Evolutionary conservation across 2,888 invertebrate genomes (phyloP), one percentile per base, ranked within the genome.

Genomic region (Clunio marinus): DNA sequence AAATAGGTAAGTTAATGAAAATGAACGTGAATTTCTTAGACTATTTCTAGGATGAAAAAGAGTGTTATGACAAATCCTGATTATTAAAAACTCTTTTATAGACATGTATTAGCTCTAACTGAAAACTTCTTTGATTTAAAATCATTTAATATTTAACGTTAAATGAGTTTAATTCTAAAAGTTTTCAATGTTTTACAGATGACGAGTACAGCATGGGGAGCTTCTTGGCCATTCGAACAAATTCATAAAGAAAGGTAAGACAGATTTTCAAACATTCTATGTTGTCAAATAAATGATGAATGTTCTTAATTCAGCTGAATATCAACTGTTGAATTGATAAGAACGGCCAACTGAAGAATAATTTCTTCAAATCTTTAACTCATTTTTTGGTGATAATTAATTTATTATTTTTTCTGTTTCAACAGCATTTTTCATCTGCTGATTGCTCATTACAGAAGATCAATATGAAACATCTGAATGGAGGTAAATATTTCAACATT

Each of bases 101-200:
- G 55, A 59, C 63, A 41, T 41, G 66, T 68, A 70, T 72, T 72
- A 72, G 72, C 73, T 73, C 73, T 71, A 73, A 70, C 73, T 72
- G 71, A 72, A 17, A 51, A 17, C 20, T 32, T 32, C 15, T 41
- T 41, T 41, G 41, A 41, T 41, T 5, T 15, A 32, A 55, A n/a
- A 25, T 59, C 24, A 13, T 27, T 41, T 15, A 15, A 3, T 57
- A 7, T 8, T 58, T 28, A 58, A 8, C 8, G 5, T 32, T 32
- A 41, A 58, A 28, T 13, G 58, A 28, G 2, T 15, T 57, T 57
- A 8, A 25, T 58, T 2, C 58, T 10, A 58, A 27, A n/a, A 58
- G 7, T 58, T 27, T 25, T 58, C 2, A 32, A 32, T 58, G 8
- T 35, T 60, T 35, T 17, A 20, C 22, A 45, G 45, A 45, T 45